phyloP scores from a whole-genome alignment of 2,888 invertebrate genomes.

The Acanthosepion lycidas region DNA sequence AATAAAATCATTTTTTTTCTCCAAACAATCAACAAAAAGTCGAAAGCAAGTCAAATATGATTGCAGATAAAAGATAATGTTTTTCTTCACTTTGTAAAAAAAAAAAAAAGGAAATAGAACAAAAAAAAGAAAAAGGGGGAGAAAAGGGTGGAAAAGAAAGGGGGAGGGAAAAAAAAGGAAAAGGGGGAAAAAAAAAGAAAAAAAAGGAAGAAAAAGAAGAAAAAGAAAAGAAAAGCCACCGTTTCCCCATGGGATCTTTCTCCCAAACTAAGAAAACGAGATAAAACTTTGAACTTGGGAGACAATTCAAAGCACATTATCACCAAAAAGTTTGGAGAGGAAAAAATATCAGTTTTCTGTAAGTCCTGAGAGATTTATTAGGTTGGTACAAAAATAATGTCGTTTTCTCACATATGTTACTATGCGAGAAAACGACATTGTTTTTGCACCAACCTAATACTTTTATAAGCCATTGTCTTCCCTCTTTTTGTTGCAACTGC shows the following conservation, averaged over 20 bases:
- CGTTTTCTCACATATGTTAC: no score
- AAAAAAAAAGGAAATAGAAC: neutral
- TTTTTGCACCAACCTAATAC: no score
- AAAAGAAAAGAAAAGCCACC: neutral
- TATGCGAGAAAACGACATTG: no score
- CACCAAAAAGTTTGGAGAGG: neutral
- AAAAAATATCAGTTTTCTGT: neutral
- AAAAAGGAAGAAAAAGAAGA: neutral
- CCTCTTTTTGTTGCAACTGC: neutral
- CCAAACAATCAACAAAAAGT: no score
- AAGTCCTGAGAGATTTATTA: slow-evolving; percentile 2
- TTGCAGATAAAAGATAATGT: neutral
- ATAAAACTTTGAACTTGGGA: neutral
- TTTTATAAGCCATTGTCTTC: neutral
- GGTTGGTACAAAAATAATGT: no score
- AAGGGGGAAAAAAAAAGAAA: no score
- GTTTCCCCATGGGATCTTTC: neutral
- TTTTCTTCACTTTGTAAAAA: neutral
- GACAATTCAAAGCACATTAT: neutral
- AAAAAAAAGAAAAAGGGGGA: no score
- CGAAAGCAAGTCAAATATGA: neutral
- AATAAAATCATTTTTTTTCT: neutral
- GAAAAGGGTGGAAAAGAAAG: no score
- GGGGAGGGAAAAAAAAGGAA: no score
- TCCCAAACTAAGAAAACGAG: neutral